phyloP scores from a whole-genome alignment of 2,113 vertebrate genomes.

The Piliocolobus tephrosceles region DNA sequence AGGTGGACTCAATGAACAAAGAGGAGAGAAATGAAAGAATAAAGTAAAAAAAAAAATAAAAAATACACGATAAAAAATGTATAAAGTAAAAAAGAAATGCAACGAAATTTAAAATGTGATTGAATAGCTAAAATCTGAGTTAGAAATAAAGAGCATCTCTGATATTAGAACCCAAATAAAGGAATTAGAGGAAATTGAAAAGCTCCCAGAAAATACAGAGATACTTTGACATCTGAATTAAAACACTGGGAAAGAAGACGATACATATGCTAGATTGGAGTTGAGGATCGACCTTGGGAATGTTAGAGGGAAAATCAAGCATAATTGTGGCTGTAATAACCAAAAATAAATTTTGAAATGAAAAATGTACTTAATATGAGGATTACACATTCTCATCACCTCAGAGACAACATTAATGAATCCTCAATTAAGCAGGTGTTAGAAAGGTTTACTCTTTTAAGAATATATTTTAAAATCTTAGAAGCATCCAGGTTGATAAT shows the following conservation, averaged over 20 bases:
- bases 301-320: neutral
- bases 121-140: neutral
- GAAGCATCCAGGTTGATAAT: neutral
- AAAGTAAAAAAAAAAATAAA: neutral
- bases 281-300: neutral
- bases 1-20: neutral
- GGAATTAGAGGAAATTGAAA: neutral
- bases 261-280: no score
- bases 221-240: neutral
- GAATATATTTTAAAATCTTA: conserved; percentile 29
- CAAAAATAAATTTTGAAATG: conserved; percentile 30
- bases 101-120: neutral
- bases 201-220: neutral
- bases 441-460: conserved; percentile 25
- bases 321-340: neutral
- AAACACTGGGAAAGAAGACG: neutral
- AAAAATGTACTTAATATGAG: neutral
- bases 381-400: neutral
- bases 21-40: neutral
- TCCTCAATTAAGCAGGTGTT: neutral
- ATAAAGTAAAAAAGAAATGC: neutral
- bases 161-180: neutral
- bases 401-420: neutral
- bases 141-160: neutral
- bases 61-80: neutral